Percentiles rank a stretch among this genome's conserved stretches.
phyloP scores from a whole-genome alignment of 2,888 invertebrate species.

The Clistopyga incitator region DNA sequence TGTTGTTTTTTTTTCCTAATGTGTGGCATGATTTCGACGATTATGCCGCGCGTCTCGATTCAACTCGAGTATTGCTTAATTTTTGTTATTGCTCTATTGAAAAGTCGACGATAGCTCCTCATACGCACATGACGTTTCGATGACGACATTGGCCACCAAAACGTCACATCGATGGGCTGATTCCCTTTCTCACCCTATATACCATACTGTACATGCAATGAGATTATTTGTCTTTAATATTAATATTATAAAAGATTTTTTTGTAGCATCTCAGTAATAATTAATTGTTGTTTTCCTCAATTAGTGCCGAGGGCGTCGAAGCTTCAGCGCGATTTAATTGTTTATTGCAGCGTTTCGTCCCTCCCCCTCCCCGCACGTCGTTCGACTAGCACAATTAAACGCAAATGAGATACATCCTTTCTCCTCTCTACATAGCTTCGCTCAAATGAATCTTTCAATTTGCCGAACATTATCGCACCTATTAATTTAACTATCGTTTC shows the following conservation, averaged over 20 bases:
- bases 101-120: slow-evolving; percentile 48
- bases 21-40: slow-evolving; percentile 25
- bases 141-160: background rate
- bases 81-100: slow-evolving; percentile 76
- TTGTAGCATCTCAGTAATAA: slow-evolving; percentile 64
- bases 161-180: slow-evolving; percentile 18
- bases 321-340: slow-evolving; percentile 67
- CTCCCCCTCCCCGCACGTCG: slow-evolving; percentile 8
- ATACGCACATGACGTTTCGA: slow-evolving; percentile 2
- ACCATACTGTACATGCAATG: slow-evolving; percentile 76
- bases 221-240: slow-evolving; percentile 73
- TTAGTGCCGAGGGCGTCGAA: slow-evolving; percentile 57
- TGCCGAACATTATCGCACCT: background rate
- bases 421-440: background rate
- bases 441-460: slow-evolving; percentile 11
- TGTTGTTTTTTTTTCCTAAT: slow-evolving; percentile 24
- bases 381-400: slow-evolving; percentile 42
- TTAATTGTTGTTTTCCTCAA: slow-evolving; percentile 43
- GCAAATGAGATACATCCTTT: slow-evolving; percentile 16
- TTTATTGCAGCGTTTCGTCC: slow-evolving; percentile 29
- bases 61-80: slow-evolving; percentile 75
- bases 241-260: slow-evolving; percentile 77
- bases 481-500: slow-evolving; percentile 13
- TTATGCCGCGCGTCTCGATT: slow-evolving; percentile 40
- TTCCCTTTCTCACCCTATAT: slow-evolving; percentile 32